Percentiles rank a stretch among this genome's conserved stretches.
Conservation (phyloP, 2,113 vertebrate genomes). For the Lonchura striata region DNA sequence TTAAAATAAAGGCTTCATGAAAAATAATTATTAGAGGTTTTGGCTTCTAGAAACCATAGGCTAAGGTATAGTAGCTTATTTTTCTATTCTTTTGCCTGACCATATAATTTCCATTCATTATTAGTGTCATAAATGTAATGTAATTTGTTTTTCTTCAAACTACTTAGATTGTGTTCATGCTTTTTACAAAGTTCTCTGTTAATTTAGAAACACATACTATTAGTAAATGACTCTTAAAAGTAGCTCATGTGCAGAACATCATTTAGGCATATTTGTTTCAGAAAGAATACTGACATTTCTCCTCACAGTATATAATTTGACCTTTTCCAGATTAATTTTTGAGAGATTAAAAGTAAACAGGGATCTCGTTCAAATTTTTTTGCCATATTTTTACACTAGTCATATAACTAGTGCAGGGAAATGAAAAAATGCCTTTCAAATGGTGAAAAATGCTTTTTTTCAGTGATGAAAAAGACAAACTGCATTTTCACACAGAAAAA, state of each 20-base stretch:
- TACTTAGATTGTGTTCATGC: not conserved
- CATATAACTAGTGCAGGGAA: not conserved
- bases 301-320: not conserved
- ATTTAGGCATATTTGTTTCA: not conserved
- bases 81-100: not conserved
- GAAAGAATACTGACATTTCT: not conserved
- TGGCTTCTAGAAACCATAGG: not conserved
- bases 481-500: not conserved
- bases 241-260: not conserved
- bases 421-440: not conserved
- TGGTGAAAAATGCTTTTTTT: fast-evolving
- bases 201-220: not conserved
- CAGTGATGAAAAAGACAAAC: not conserved
- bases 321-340: not conserved
- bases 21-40: not conserved
- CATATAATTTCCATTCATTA: not conserved
- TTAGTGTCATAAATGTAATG: not conserved
- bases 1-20: not conserved
- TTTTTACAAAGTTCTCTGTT: not conserved
- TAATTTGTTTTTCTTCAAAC: no score
- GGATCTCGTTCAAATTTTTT: not conserved
- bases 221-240: not conserved
- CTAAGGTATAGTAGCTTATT: not conserved
- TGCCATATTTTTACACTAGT: not conserved
- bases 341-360: not conserved